Conservation (phyloP, 2,113 vertebrate genomes). For the Antechinus flavipes region DNA sequence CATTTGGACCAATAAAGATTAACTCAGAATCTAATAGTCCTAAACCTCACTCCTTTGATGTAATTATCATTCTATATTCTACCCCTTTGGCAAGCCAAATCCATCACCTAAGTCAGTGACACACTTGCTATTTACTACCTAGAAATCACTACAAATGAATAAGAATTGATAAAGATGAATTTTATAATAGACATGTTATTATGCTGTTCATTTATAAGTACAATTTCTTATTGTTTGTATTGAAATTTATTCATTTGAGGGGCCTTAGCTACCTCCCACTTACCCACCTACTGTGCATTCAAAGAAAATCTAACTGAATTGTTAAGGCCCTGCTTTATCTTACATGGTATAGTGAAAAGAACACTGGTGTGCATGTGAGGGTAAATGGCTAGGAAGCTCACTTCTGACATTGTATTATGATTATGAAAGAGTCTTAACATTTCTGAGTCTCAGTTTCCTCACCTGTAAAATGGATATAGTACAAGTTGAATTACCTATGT, state of each 20-base stretch:
- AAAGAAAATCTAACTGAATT: background rate
- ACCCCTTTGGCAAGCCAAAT: constrained; percentile 26
- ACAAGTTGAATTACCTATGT: background rate
- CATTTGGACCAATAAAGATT: background rate
- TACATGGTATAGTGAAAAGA: background rate
- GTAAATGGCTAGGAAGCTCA: background rate
- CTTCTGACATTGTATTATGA: background rate
- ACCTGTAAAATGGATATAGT: background rate
- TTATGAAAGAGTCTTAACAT: background rate
- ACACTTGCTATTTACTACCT: constrained; percentile 66
- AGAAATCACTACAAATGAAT: constrained; percentile 65
- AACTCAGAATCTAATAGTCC: background rate
- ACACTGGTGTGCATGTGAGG: background rate
- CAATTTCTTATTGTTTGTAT: constrained; percentile 21
- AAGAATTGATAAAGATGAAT: constrained; percentile 63
- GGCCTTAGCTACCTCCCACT: background rate
- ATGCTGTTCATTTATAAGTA: constrained; percentile 53
- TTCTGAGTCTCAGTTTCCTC: background rate
- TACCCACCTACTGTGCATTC: background rate
- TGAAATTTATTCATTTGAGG: constrained; percentile 34
- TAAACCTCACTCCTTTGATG: background rate
- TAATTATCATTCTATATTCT: background rate
- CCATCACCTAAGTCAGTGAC: constrained; percentile 47
- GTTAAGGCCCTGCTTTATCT: background rate
- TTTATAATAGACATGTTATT: constrained; percentile 55